Base-by-base conservation (phyloP, 2,113 vertebrate genomes). In the Chascanopsetta lugubris region DNA sequence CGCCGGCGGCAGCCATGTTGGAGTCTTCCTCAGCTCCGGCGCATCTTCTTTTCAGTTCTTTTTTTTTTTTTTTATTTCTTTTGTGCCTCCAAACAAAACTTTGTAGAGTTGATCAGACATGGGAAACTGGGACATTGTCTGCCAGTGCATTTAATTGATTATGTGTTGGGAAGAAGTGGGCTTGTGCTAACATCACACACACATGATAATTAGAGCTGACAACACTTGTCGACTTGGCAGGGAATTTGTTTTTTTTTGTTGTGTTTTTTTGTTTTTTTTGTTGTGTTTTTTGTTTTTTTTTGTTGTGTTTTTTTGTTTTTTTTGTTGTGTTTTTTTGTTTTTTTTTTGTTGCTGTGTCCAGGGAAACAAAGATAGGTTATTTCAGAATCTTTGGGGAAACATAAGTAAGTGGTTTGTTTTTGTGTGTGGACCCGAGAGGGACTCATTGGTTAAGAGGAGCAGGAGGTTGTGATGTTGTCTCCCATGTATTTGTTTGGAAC, bases 111-210 rank as follows among this genome's bases (percentile, higher is more conserved):
- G 45, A 74, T 62, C 27, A 46, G 57, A 70, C 54, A 21, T 17
- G 60, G 53, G 30, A 42, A 73, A 57, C 22, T 59, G 45, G n/a
- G n/a, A n/a, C n/a, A 66, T 75, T 69, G 27, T 17, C 21, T 15
- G 1, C 30, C 55, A 56, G 72, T 56, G 54, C 1, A 68, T 55
- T 50, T 67, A 45, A 80, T 72, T 72, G 60, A 66, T 72, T 81
- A 57, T 69, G 25, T 57, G 40, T 53, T 50, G 2, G 20, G 17
- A 29, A 12, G 38, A 62, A 24, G 53, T 56, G 9, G 18, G 48
- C 46, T 30, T 47, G 59, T 32, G 56, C 40, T 21, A 40, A 36
- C 54, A 63, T 34, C 24, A 47, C 51, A 49, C 30, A 27, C 21
- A 48, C 9, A 13, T 38, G 25, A 59, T 50, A 55, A 69, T 74